Percentiles rank a stretch among this genome's conserved stretches.
phyloP scores from a whole-genome alignment of 2,113 vertebrate genomes.

The Callospermophilus lateralis region DNA sequence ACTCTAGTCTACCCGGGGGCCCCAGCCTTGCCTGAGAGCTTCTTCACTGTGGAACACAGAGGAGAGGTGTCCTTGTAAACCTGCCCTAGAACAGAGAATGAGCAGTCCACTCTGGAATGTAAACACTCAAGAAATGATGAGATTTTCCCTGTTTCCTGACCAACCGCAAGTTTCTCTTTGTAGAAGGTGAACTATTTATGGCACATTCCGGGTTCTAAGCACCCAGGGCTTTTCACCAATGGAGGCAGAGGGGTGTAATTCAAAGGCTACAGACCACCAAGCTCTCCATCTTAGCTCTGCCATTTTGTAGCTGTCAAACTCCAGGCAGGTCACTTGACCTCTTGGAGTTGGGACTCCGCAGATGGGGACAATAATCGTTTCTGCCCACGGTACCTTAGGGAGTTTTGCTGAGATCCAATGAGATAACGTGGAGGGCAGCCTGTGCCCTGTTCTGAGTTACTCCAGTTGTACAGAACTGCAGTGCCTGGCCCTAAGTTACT shows the following conservation, averaged over 20 bases:
- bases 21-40: neutral
- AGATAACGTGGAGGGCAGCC: neutral
- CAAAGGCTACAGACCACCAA: neutral
- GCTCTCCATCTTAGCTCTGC: neutral
- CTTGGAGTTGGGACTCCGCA: neutral
- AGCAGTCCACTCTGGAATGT: constrained; percentile 74
- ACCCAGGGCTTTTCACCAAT: neutral
- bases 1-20: neutral
- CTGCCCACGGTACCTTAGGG: neutral
- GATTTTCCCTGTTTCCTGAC: constrained; percentile 75
- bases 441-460: neutral
- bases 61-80: constrained; percentile 30
- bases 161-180: constrained; percentile 65
- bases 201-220: constrained; percentile 40
- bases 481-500: neutral
- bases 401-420: neutral
- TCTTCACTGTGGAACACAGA: neutral
- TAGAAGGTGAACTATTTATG: constrained; percentile 61
- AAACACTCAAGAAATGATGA: constrained; percentile 72
- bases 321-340: neutral
- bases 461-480: neutral
- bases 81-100: constrained; percentile 33
- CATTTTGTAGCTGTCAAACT: neutral
- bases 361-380: neutral
- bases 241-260: neutral